Evolutionary conservation across 1,140 invertebrate genomes (phyloP).

Genomic region (Pseudomyrmex flavicornis): DNA sequence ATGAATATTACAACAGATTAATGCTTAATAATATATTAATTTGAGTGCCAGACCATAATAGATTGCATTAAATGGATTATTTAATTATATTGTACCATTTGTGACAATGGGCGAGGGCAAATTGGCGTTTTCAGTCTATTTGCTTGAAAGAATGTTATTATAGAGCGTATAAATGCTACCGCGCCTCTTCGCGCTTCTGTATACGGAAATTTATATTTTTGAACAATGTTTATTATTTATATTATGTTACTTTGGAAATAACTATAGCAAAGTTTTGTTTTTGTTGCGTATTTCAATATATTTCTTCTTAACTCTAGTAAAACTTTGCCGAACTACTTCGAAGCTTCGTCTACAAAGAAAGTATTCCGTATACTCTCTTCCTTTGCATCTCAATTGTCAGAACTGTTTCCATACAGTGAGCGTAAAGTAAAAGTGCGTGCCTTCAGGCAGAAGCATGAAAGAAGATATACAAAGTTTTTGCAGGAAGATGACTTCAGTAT

Average conservation of each 20-base stretch:
- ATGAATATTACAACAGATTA: background rate
- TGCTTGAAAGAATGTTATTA: slow-evolving; percentile 4
- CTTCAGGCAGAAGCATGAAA: slow-evolving; percentile 21
- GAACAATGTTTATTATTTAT: slow-evolving; percentile 11
- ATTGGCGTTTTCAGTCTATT: background rate
- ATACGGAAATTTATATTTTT: background rate
- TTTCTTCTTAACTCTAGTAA: slow-evolving; percentile 31
- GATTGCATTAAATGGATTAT: slow-evolving; percentile 36
- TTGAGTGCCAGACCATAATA: slow-evolving; percentile 4
- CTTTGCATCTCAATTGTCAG: slow-evolving; percentile 58
- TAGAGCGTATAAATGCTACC: too few relatives aligned
- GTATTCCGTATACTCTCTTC: slow-evolving; percentile 25
- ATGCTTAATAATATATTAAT: slow-evolving; percentile 26
- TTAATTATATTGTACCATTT: slow-evolving; percentile 26
- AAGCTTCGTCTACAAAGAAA: slow-evolving; percentile 35
- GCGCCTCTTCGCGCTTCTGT: too few relatives aligned
- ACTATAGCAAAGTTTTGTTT: slow-evolving; percentile 8
- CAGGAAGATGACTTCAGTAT: background rate
- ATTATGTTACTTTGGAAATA: slow-evolving; percentile 13
- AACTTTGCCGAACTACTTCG: slow-evolving; percentile 45
- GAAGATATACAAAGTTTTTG: slow-evolving; percentile 39
- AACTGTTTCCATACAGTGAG: slow-evolving; percentile 22
- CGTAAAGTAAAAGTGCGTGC: slow-evolving; percentile 19
- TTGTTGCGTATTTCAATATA: slow-evolving; percentile 11
- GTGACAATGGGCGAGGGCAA: background rate